Conservation (phyloP, 1,140 invertebrate genomes). For the Argopecten irradians region DNA sequence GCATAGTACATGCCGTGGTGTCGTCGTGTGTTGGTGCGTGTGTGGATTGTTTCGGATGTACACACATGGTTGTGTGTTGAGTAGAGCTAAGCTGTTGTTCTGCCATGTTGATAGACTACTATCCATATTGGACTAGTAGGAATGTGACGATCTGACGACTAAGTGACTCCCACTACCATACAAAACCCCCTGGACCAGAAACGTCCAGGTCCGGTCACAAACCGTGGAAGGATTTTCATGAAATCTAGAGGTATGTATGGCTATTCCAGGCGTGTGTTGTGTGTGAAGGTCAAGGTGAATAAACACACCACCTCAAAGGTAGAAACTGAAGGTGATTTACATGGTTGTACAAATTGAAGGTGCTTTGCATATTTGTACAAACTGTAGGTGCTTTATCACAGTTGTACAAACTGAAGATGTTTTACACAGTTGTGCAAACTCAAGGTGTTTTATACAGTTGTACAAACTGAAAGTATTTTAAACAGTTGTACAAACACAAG, state of each 20-base stretch:
- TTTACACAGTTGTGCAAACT: too few relatives aligned
- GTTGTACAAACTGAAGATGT: too few relatives aligned
- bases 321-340: too few relatives aligned
- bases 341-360: too few relatives aligned
- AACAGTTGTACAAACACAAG: too few relatives aligned
- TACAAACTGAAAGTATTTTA: too few relatives aligned
- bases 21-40: neutral
- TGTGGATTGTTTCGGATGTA: slow-evolving; percentile 7
- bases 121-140: neutral
- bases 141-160: neutral
- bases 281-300: slow-evolving; percentile 6
- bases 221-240: neutral
- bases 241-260: slow-evolving; percentile 10
- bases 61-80: neutral
- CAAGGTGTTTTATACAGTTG: too few relatives aligned
- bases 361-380: too few relatives aligned
- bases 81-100: neutral
- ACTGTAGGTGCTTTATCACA: too few relatives aligned
- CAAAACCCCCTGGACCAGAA: neutral
- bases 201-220: neutral
- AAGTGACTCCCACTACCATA: neutral
- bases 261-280: neutral
- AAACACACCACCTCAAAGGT: too few relatives aligned
- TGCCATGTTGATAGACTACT: slow-evolving; percentile 5
- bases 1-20: neutral